phyloP scores from a whole-genome alignment of 30 jellyfish, hydroid and myxozoan species.

The Cassiopea andromeda region DNA sequence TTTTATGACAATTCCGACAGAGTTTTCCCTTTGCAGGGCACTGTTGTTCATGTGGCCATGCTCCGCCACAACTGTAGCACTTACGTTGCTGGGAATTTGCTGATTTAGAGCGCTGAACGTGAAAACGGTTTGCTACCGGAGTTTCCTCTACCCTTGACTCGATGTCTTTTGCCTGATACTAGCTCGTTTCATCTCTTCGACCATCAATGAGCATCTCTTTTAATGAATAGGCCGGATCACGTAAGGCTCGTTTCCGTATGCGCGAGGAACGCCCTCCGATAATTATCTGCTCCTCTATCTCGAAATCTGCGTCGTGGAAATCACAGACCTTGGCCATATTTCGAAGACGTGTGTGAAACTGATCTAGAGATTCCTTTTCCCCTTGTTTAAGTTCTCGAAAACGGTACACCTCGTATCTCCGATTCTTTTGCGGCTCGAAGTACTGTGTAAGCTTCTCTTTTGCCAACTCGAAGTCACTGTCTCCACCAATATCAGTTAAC shows the following conservation, averaged over 20 bases:
- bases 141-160: slow-evolving; percentile 9
- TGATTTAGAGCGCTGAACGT: slow-evolving; percentile 2
- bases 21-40: slow-evolving; percentile 46
- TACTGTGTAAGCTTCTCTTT: too few species aligned
- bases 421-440: too few species aligned
- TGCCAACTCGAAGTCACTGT: too few species aligned
- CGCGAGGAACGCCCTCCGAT: too few species aligned
- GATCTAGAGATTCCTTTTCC: too few species aligned
- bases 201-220: slow-evolving; percentile 61
- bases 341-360: too few species aligned
- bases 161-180: slow-evolving; percentile 29
- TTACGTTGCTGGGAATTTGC: neutral
- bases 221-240: slow-evolving; percentile 23
- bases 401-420: too few species aligned
- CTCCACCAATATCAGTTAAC: too few species aligned
- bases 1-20: slow-evolving; percentile 30
- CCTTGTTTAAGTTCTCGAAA: too few species aligned
- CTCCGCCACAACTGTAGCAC: slow-evolving; percentile 39
- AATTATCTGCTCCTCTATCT: too few species aligned
- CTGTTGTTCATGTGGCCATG: slow-evolving; percentile 29
- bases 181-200: slow-evolving; percentile 40
- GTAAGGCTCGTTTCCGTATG: slow-evolving; percentile 23
- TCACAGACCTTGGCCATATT: too few species aligned
- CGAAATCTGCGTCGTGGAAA: too few species aligned
- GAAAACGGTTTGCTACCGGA: neutral